phyloP scores from a whole-genome alignment of 2,113 vertebrate species.

The Gopherus flavomarginatus region DNA sequence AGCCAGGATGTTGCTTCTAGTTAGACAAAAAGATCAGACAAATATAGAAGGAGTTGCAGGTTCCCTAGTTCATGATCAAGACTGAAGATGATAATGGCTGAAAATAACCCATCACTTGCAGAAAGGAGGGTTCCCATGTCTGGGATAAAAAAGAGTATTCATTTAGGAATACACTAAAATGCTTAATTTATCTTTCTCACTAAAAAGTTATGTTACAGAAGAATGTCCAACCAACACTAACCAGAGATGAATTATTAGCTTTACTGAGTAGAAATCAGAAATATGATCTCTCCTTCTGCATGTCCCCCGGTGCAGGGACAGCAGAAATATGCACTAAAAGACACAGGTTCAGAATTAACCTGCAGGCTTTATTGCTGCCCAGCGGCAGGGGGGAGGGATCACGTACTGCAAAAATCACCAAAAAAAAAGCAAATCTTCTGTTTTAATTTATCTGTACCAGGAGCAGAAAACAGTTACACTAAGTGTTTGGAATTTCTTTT shows the following conservation, averaged over 20 bases:
- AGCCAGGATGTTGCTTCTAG: not conserved
- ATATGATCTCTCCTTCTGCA: not conserved
- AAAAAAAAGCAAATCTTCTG: constrained; percentile 44
- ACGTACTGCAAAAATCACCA: constrained; percentile 9
- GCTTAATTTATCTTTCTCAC: not conserved
- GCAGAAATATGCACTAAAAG: rapidly evolving
- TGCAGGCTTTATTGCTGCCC: not conserved
- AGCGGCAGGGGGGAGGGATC: not conserved
- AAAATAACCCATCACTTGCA: not conserved
- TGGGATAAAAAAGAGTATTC: not conserved
- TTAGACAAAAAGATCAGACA: not conserved
- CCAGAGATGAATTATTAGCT: not conserved
- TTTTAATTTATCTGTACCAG: constrained; percentile 65
- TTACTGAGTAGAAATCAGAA: not conserved
- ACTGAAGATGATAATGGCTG: not conserved
- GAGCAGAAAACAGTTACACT: constrained; percentile 68
- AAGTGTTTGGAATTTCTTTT: constrained; percentile 81
- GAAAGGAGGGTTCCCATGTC: not conserved
- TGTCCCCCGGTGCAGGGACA: not conserved
- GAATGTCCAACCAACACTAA: not conserved
- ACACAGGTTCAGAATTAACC: not conserved
- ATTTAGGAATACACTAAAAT: not conserved
- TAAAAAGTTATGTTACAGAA: not conserved
- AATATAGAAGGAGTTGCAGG: not conserved
- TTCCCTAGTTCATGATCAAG: not conserved